Conservation (phyloP, 2,888 invertebrate species). For the Cryptus armator region DNA sequence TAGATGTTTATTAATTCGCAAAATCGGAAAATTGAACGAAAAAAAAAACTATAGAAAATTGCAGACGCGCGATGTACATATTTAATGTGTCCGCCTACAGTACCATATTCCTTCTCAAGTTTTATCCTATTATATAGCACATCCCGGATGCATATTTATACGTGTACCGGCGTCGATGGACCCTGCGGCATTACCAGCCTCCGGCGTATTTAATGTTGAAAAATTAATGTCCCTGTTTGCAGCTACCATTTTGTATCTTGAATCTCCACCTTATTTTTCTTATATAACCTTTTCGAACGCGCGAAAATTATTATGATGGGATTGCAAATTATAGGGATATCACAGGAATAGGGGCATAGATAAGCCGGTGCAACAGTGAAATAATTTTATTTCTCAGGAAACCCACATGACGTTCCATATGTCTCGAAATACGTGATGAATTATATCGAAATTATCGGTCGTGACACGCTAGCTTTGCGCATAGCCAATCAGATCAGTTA, state of each 20-base stretch:
- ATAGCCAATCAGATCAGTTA: too few relatives aligned
- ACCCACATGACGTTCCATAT: neutral
- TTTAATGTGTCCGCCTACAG: neutral
- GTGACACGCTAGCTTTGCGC: too few relatives aligned
- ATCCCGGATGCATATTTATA: neutral
- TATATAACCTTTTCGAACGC: neutral
- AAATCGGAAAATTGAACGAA: neutral
- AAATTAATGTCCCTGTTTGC: conserved; percentile 64
- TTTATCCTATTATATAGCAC: neutral
- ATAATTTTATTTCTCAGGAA: neutral
- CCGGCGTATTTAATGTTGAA: conserved; percentile 67
- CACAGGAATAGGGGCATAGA: neutral
- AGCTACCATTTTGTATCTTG: conserved; percentile 16
- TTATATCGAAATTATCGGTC: too few relatives aligned
- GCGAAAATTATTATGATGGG: neutral
- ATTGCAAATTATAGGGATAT: neutral
- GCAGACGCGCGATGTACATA: neutral
- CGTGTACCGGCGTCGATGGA: neutral
- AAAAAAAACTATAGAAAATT: neutral
- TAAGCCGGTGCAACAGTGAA: neutral
- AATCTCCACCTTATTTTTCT: neutral
- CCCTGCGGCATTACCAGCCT: conserved; percentile 16
- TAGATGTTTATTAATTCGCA: neutral
- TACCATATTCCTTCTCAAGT: neutral
- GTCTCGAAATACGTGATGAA: too few relatives aligned